These are phyloP conservation scores for Macroglossus sobrinus DNA, from an alignment of 2,113 vertebrate genomes.

Conservation along the genomic window DNA sequence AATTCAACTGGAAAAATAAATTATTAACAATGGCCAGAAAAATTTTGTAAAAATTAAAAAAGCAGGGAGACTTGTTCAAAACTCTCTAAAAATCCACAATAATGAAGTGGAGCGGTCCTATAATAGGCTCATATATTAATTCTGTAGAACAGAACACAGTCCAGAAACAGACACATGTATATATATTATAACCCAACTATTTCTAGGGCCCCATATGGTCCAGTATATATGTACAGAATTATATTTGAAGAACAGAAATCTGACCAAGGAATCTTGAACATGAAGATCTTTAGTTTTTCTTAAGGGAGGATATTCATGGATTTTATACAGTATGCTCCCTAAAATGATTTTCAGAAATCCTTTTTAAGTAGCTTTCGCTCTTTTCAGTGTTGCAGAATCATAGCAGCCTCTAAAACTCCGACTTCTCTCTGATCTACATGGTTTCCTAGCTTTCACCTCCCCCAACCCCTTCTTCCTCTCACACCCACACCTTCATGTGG, in stretches of 20 bases:
- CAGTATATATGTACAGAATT: neutral
- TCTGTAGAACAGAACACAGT: neutral
- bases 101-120: neutral
- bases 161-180: neutral
- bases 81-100: neutral
- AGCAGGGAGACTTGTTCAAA: neutral
- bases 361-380: neutral
- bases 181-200: neutral
- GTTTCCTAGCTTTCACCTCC: neutral
- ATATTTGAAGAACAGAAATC: neutral
- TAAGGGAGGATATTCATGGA: neutral
- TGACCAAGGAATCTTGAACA: neutral
- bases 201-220: neutral
- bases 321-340: neutral
- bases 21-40: neutral
- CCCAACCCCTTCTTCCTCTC: rapidly evolving
- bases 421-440: no score
- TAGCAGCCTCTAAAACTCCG: neutral
- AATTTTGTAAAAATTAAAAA: neutral
- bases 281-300: neutral
- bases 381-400: neutral
- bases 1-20: neutral
- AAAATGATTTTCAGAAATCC: neutral
- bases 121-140: neutral
- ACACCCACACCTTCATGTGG: neutral